Evolutionary conservation across 2,113 vertebrate genomes (phyloP), one percentile per base, ranked within the genome.

Genomic region (Nothoprocta pentlandii): DNA sequence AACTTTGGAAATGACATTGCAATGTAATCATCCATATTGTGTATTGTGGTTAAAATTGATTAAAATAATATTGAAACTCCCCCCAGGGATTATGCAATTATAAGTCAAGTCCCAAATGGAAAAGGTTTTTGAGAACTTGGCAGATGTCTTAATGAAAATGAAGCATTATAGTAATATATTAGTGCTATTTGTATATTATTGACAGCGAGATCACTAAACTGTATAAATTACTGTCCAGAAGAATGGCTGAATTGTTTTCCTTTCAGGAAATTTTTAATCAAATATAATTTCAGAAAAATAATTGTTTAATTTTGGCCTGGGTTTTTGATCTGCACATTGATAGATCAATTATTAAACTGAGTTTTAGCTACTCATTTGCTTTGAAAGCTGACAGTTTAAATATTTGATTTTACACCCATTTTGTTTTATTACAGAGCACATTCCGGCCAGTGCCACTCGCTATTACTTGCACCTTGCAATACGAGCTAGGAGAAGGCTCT

Each of bases 91-190:
- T 94, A 85, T 97, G 96, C 97, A 98, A 98, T 98, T 98, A 98
- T 97, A 98, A 98, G 97, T 97, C 98, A 97, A 96, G 97, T 98
- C 97, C 96, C 97, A 97, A 98, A 97, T 96, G 97, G 94, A 97
- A 98, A 98, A 97, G 97, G 96, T 94, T 97, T 97, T 97, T 97
- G 97, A 98, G 96, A 97, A 97, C 97, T 97, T 98, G 98, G 97
- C 98, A 98, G 98, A 98, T 97, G 97, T 98, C 98, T 98, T 98
- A 98, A 98, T 98, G 98, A 98, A 98, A 98, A 98, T 98, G 98
- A 98, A 98, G 97, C 97, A 98, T 98, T 98, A 97, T 95, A 97
- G 97, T 98, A 98, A 98, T 98, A 98, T 98, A 98, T 98, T 98
- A 98, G 94, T 94, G 97, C 97, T 98, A 97, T 98, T 98, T 98